phyloP scores from a whole-genome alignment of 2,888 invertebrate species.

The Archaeoteleia sp. region DNA sequence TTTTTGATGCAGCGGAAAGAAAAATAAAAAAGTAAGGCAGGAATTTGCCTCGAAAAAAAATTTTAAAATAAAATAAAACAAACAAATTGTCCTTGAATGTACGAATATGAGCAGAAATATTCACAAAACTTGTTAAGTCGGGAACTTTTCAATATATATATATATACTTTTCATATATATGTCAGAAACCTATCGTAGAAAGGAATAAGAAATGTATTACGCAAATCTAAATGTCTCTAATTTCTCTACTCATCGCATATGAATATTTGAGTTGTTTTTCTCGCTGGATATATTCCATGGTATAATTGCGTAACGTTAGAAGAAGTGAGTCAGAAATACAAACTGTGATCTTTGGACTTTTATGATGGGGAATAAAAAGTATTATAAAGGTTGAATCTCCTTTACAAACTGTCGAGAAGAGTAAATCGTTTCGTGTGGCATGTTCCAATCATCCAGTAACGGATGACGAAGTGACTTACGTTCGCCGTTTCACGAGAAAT shows the following conservation, averaged over 20 bases:
- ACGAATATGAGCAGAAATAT: too few species aligned
- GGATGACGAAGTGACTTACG: conserved; percentile 50
- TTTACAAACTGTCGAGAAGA: conserved; percentile 38
- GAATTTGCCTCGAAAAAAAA: too few species aligned
- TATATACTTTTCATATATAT: too few species aligned
- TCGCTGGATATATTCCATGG: neutral
- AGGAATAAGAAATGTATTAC: neutral
- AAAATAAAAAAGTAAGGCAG: too few species aligned
- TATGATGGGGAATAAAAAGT: conserved; percentile 41
- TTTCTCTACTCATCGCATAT: neutral
- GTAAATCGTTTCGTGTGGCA: conserved; percentile 45
- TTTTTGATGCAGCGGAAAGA: too few species aligned
- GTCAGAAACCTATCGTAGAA: too few species aligned
- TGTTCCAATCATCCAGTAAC: conserved; percentile 50
- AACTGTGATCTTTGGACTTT: conserved; percentile 51
- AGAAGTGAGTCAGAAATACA: conserved; percentile 36
- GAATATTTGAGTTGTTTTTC: conserved; percentile 2
- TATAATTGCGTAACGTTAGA: conserved; percentile 24
- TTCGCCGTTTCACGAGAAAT: conserved; percentile 47
- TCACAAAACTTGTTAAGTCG: too few species aligned
- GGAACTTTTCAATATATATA: too few species aligned
- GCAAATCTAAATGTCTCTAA: neutral
- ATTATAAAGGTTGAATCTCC: conserved; percentile 49
- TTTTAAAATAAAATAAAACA: too few species aligned
- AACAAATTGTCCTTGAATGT: too few species aligned